These are phyloP conservation scores for Polyommatus icarus DNA, from an alignment of 2,888 invertebrate genomes.

Conservation along the genomic window DNA sequence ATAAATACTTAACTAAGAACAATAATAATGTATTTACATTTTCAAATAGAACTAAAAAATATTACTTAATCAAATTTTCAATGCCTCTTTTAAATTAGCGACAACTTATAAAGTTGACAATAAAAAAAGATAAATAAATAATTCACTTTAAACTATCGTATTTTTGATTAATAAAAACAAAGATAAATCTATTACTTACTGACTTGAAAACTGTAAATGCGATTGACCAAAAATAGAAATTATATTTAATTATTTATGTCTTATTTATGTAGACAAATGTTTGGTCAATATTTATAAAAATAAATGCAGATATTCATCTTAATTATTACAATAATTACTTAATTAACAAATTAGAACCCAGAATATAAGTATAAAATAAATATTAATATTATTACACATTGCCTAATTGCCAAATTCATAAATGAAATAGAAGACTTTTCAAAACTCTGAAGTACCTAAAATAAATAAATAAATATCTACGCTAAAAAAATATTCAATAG, in stretches of 20 bases:
- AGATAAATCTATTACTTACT: neutral
- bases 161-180: neutral
- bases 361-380: neutral
- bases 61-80: neutral
- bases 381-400: neutral
- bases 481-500: neutral
- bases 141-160: neutral
- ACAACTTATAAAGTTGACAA: neutral
- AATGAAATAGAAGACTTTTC: neutral
- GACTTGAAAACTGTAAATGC: constrained; percentile 3
- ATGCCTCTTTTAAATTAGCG: neutral
- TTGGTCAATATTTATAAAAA: constrained; percentile 5
- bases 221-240: neutral
- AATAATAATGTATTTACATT: constrained; percentile 31
- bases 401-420: neutral
- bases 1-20: constrained; percentile 31
- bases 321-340: neutral
- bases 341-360: neutral
- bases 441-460: neutral
- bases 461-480: constrained; percentile 4
- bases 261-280: neutral
- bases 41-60: constrained; percentile 13
- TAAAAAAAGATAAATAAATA: neutral
- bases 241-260: neutral
- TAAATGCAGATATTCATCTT: constrained; percentile 4